Evolutionary conservation across 2,888 invertebrate genomes (phyloP).

Genomic region (Heteropelma amictum): DNA sequence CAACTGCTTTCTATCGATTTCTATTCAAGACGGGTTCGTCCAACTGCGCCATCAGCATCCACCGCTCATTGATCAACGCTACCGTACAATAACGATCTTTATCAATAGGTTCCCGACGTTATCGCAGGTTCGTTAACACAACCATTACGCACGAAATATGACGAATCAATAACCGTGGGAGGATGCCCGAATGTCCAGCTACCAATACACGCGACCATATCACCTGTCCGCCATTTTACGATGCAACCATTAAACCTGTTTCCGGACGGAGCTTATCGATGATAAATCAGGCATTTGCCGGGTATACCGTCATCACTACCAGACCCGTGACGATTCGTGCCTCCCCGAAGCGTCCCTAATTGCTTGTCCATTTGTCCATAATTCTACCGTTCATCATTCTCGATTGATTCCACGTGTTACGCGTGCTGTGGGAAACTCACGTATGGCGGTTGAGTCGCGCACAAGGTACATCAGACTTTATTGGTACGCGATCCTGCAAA

Average conservation of each 20-base stretch:
- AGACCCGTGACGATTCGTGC: slow-evolving; percentile 28
- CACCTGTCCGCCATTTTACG: slow-evolving; percentile 63
- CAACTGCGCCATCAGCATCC: slow-evolving; percentile 4
- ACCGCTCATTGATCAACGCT: neutral
- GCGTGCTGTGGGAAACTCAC: too few species aligned
- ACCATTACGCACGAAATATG: slow-evolving; percentile 65
- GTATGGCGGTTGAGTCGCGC: too few species aligned
- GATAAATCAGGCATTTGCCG: slow-evolving; percentile 61
- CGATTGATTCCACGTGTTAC: slow-evolving; percentile 7
- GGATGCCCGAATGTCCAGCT: slow-evolving; percentile 6
- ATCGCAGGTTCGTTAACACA: slow-evolving; percentile 59
- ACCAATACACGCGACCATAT: slow-evolving; percentile 42
- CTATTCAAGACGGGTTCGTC: neutral
- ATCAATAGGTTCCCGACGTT: slow-evolving; percentile 53
- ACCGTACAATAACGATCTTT: slow-evolving; percentile 50
- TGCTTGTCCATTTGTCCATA: neutral
- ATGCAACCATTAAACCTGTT: slow-evolving; percentile 62
- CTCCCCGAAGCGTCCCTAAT: neutral
- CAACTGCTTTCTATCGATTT: neutral
- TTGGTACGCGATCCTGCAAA: slow-evolving; percentile 8
- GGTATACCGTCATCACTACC: slow-evolving; percentile 59
- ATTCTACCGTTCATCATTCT: neutral
- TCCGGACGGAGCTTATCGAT: slow-evolving; percentile 62
- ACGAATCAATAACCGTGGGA: slow-evolving; percentile 68
- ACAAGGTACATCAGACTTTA: neutral